phyloP scores from a whole-genome alignment of 2,888 invertebrate genomes.

The Acleris holmiana region DNA sequence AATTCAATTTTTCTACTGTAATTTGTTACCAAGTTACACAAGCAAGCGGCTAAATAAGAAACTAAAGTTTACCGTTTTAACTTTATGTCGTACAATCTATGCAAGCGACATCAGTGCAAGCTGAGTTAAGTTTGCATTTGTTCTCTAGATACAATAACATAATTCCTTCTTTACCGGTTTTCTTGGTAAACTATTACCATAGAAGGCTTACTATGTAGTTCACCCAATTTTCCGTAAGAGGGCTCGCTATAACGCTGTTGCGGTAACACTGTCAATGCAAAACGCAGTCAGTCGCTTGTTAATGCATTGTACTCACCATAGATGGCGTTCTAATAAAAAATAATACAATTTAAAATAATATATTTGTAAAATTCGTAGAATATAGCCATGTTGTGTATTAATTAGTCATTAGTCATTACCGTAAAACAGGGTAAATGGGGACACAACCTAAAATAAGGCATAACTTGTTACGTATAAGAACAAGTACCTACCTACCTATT shows the following conservation, averaged over 20 bases:
- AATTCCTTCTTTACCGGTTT: neutral
- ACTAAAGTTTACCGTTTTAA: neutral
- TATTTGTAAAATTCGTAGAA: neutral
- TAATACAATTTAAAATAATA: neutral
- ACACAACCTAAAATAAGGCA: too few species aligned
- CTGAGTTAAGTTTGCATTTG: neutral
- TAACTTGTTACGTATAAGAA: too few species aligned
- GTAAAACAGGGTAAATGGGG: too few species aligned
- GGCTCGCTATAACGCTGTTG: slow-evolving; percentile 10
- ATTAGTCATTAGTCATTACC: too few species aligned
- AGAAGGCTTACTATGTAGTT: slow-evolving; percentile 17
- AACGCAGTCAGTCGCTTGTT: slow-evolving; percentile 1
- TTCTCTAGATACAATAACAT: neutral
- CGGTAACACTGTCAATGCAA: neutral
- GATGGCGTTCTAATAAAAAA: slow-evolving; percentile 31
- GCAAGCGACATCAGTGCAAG: neutral
- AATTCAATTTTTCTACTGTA: slow-evolving; percentile 32
- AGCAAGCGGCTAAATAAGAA: neutral
- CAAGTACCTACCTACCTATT: too few species aligned
- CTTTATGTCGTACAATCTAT: neutral
- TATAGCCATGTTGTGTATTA: too few species aligned
- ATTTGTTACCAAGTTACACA: slow-evolving; percentile 2
- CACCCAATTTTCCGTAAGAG: slow-evolving; percentile 22
- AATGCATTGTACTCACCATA: slow-evolving; percentile 1
- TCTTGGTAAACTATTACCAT: slow-evolving; percentile 1